Conservation (phyloP, 2,888 invertebrate species). For the Pheosia gnoma region DNA sequence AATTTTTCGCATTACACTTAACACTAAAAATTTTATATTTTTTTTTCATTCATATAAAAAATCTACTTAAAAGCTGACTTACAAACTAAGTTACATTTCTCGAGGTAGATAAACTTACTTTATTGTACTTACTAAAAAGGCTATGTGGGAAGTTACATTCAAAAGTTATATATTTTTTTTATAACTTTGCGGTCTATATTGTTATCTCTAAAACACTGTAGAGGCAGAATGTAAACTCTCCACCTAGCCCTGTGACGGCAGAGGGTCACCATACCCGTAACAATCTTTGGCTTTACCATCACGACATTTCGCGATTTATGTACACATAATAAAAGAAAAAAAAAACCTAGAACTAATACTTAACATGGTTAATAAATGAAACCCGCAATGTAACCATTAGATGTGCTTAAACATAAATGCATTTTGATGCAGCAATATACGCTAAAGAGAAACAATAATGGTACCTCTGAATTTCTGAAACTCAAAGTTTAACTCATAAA, state of each 20-base stretch:
- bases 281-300: slow-evolving; percentile 85
- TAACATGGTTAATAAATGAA: slow-evolving; percentile 56
- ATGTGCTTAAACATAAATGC: slow-evolving; percentile 55
- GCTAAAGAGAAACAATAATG: slow-evolving; percentile 32
- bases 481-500: slow-evolving; percentile 26
- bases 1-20: slow-evolving; percentile 67
- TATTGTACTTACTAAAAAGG: slow-evolving; percentile 53
- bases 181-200: slow-evolving; percentile 17
- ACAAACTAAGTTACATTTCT: slow-evolving; percentile 73
- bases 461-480: slow-evolving; percentile 23
- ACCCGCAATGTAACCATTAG: slow-evolving; percentile 59
- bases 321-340: slow-evolving; percentile 59
- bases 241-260: slow-evolving; percentile 79
- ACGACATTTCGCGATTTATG: slow-evolving; percentile 81
- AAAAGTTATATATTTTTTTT: slow-evolving; percentile 28
- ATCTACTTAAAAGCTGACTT: slow-evolving; percentile 80
- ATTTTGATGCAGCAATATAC: slow-evolving; percentile 56
- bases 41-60: slow-evolving; percentile 79
- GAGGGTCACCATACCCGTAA: slow-evolving; percentile 85
- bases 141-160: slow-evolving; percentile 61
- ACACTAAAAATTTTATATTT: slow-evolving; percentile 68
- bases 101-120: slow-evolving; percentile 83
- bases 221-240: slow-evolving; percentile 53
- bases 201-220: slow-evolving; percentile 18
- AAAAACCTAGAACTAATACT: slow-evolving; percentile 53